Conservation (phyloP, 2,797 vertebrate genomes). For the Enteromius unitaeniatus region DNA sequence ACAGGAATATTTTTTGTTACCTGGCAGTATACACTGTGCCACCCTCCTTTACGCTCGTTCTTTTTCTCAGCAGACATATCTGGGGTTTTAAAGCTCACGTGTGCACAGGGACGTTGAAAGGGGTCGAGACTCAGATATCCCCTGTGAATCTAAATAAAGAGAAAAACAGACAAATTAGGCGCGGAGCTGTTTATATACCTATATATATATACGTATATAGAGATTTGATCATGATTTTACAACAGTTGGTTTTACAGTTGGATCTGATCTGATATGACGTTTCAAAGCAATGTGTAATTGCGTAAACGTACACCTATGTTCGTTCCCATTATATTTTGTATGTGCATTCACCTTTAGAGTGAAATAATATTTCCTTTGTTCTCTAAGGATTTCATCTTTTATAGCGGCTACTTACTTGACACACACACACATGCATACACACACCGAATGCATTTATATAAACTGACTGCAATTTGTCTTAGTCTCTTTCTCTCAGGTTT, state of each 20-base stretch:
- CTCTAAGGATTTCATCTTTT: slow-evolving; percentile 11
- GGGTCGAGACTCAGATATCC: neutral
- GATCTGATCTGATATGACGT: neutral
- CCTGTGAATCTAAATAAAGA: slow-evolving; percentile 3
- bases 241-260: neutral
- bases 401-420: slow-evolving; percentile 48
- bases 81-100: neutral
- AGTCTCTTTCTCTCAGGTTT: slow-evolving; percentile 56
- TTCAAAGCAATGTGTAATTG: neutral
- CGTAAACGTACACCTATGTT: neutral
- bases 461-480: slow-evolving; percentile 67
- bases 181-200: neutral
- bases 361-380: slow-evolving; percentile 15
- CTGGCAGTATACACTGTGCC: neutral
- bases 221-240: neutral
- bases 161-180: slow-evolving; percentile 2
- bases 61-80: neutral
- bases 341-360: neutral
- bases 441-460: slow-evolving; percentile 73
- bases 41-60: neutral
- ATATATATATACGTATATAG: too few relatives aligned
- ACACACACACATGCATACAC: slow-evolving; percentile 55
- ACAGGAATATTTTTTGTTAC: neutral
- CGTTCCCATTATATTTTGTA: slow-evolving; percentile 10
- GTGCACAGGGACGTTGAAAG: neutral